Percentiles rank a stretch among this genome's conserved stretches.
Conservation (phyloP, 2,113 vertebrate species). For the Cyprinus carpio region DNA sequence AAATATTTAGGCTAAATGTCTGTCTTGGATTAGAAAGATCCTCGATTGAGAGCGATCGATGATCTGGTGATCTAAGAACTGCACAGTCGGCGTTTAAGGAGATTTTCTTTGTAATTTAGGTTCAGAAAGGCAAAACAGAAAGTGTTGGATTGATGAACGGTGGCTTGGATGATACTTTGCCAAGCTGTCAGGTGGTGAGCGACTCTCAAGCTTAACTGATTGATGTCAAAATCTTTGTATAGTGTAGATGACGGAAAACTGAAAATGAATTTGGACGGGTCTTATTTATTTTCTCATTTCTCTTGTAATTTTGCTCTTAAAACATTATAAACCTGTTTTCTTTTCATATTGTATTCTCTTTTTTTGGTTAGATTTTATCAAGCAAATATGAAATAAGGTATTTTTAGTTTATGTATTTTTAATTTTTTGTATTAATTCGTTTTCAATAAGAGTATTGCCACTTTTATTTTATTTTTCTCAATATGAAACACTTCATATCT, state of each 20-base stretch:
- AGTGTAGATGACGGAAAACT: conserved; percentile 59
- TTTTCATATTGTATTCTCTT: neutral
- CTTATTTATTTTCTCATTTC: conserved; percentile 29
- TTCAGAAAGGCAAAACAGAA: neutral
- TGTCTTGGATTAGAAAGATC: neutral
- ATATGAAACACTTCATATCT: conserved; percentile 16
- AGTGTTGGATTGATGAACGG: neutral
- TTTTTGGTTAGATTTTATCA: neutral
- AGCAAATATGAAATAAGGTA: neutral
- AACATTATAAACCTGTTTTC: neutral
- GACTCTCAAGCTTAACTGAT: too few species aligned
- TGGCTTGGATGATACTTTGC: neutral
- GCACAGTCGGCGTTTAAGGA: neutral
- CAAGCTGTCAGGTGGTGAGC: conserved; percentile 3
- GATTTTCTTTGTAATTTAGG: neutral
- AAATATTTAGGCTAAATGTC: conserved; percentile 38
- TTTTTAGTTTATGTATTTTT: neutral
- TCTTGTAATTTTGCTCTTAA: neutral
- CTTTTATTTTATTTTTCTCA: neutral
- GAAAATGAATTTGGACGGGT: conserved; percentile 31
- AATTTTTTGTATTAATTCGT: conserved; percentile 13
- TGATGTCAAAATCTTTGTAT: conserved; percentile 46
- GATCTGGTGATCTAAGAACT: neutral
- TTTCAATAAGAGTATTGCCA: conserved; percentile 3
- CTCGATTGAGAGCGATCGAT: neutral